Conservation (phyloP, 2,113 vertebrate species). For the Cranoglanis bouderius region DNA sequence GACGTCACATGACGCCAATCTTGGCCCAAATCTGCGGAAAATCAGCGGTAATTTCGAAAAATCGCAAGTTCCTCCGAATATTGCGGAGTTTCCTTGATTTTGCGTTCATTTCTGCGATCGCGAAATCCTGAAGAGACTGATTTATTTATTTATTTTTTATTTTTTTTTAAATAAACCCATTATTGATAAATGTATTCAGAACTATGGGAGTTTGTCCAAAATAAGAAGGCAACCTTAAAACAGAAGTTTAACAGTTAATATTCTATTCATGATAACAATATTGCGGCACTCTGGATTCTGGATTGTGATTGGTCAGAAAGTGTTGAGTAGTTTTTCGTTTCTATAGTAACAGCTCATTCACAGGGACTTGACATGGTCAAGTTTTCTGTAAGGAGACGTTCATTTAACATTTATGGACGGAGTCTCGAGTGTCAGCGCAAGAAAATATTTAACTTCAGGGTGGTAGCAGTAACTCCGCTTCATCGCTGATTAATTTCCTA, state of each 20-base stretch:
- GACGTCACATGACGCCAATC: too few species aligned
- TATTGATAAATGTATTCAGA: not conserved
- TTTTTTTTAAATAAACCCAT: not conserved
- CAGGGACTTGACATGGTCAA: not conserved
- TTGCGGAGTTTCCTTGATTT: too few species aligned
- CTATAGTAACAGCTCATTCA: not conserved
- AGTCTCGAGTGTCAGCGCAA: not conserved
- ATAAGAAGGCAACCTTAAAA: not conserved
- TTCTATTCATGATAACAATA: not conserved
- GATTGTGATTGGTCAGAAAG: not conserved
- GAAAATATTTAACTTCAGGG: not conserved
- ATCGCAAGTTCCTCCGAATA: too few species aligned
- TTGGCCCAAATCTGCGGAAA: too few species aligned
- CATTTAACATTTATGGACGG: not conserved
- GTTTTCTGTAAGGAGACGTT: not conserved
- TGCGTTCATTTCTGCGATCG: too few species aligned
- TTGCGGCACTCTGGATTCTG: not conserved
- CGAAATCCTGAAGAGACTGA: too few species aligned
- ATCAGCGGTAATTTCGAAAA: too few species aligned
- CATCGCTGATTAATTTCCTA: not conserved
- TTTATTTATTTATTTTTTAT: too few species aligned
- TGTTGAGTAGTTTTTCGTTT: not conserved
- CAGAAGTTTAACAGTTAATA: not conserved
- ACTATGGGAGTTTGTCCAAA: not conserved
- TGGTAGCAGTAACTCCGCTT: not conserved